A percentile compares a stretch with the other conserved stretches of the same genome.
Conservation (phyloP, 2,113 vertebrate genomes). For the Sakesphorus luctuosus region DNA sequence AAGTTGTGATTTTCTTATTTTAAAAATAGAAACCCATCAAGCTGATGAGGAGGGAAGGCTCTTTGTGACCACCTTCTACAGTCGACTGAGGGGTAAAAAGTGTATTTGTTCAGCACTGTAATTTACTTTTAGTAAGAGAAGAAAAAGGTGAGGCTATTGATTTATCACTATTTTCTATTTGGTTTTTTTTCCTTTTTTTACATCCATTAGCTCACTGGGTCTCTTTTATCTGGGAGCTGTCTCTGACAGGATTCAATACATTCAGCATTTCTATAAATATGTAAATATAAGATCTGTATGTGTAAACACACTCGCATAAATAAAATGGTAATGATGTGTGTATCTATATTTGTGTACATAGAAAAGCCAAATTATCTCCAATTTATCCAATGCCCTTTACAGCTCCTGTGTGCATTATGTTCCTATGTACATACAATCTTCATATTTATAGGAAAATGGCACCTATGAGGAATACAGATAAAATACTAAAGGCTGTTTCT, state of each 20-base stretch:
- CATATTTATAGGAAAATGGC: neutral
- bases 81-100: neutral
- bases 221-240: slow-evolving; percentile 18
- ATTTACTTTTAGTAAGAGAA: slow-evolving; percentile 7
- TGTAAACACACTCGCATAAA: slow-evolving; percentile 59
- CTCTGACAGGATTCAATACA: slow-evolving; percentile 18
- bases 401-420: neutral
- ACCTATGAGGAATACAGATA: slow-evolving; percentile 29
- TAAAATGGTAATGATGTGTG: slow-evolving; percentile 56
- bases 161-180: slow-evolving; percentile 22
- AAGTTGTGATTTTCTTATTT: neutral
- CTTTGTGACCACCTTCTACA: neutral
- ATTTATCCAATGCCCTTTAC: slow-evolving; percentile 18
- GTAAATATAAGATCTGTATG: slow-evolving; percentile 50
- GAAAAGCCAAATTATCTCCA: slow-evolving; percentile 52
- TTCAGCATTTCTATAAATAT: slow-evolving; percentile 48
- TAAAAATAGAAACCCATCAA: neutral
- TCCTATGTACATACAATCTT: neutral
- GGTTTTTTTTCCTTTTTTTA: slow-evolving; percentile 17
- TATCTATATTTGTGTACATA: slow-evolving; percentile 45
- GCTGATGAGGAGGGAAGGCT: neutral
- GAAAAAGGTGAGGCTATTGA: neutral
- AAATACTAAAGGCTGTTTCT: neutral
- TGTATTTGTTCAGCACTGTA: neutral
- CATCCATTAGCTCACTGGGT: neutral